Conservation (phyloP, 2,888 invertebrate species). For the Agonopterix alstromeriana region DNA sequence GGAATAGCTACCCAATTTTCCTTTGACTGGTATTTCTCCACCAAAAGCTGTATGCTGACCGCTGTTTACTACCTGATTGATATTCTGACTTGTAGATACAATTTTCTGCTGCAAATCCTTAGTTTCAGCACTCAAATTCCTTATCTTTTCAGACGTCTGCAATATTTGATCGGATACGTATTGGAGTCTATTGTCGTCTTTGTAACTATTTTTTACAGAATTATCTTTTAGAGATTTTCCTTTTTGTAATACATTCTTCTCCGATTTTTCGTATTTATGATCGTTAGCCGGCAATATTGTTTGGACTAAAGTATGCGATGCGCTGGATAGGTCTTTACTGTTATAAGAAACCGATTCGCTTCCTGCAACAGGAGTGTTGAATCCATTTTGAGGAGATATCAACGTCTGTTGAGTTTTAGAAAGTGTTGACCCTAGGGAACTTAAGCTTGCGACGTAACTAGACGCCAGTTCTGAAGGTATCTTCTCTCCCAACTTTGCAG, state of each 20-base stretch:
- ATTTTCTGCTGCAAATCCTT: slow-evolving; percentile 61
- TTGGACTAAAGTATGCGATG: slow-evolving; percentile 52
- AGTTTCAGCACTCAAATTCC: slow-evolving; percentile 53
- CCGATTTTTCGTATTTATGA: slow-evolving; percentile 34
- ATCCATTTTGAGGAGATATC: slow-evolving; percentile 34
- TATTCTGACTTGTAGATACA: slow-evolving; percentile 37
- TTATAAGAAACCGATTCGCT: slow-evolving; percentile 42
- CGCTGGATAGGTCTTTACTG: slow-evolving; percentile 41
- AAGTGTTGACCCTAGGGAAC: slow-evolving; percentile 67
- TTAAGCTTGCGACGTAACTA: slow-evolving; percentile 71
- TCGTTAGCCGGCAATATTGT: slow-evolving; percentile 39
- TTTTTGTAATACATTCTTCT: slow-evolving; percentile 32
- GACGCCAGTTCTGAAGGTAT: slow-evolving; percentile 69
- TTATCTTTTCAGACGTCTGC: slow-evolving; percentile 60
- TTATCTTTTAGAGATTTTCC: slow-evolving; percentile 41
- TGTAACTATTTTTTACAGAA: slow-evolving; percentile 34
- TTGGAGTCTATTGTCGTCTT: slow-evolving; percentile 41
- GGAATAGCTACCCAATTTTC: slow-evolving; percentile 80
- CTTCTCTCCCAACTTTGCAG: slow-evolving; percentile 54
- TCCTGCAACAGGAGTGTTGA: slow-evolving; percentile 36
- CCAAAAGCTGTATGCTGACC: slow-evolving; percentile 16
- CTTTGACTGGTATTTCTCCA: slow-evolving; percentile 67
- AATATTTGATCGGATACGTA: slow-evolving; percentile 54
- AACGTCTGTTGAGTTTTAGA: slow-evolving; percentile 55
- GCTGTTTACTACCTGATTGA: slow-evolving; percentile 25